phyloP scores from a whole-genome alignment of 2,888 invertebrate genomes.

The Drosophila niveifrons region DNA sequence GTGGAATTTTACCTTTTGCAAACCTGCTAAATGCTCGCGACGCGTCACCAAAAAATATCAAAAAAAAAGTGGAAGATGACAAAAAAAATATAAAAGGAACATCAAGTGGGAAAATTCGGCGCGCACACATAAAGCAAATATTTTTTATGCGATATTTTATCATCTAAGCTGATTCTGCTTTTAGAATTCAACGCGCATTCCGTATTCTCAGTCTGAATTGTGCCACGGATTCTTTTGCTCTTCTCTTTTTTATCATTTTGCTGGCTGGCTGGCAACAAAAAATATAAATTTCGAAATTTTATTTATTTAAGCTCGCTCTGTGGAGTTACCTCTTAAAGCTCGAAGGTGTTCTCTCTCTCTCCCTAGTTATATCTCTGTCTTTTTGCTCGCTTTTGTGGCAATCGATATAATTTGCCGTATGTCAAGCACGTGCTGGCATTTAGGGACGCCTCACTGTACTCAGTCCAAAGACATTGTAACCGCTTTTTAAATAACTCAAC shows the following conservation, averaged over 20 bases:
- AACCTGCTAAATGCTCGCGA: conserved; percentile 60
- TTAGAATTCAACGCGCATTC: conserved; percentile 55
- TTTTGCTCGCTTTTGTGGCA: conserved; percentile 20
- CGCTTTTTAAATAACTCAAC: conserved; percentile 44
- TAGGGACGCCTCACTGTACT: conserved; percentile 32
- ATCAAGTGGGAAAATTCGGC: conserved; percentile 48
- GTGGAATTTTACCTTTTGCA: conserved; percentile 34
- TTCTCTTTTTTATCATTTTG: too few species aligned
- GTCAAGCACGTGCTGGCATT: conserved; percentile 57
- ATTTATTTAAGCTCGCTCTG: conserved; percentile 52
- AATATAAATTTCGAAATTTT: conserved; percentile 46
- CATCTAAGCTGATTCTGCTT: conserved; percentile 40
- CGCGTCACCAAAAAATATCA: conserved; percentile 24
- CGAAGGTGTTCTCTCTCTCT: conserved; percentile 34
- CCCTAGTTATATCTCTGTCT: background rate
- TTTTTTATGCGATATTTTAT: conserved; percentile 66
- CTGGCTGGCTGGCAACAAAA: background rate
- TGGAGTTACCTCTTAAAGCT: conserved; percentile 40
- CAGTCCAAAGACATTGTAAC: conserved; percentile 29
- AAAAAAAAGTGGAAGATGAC: background rate
- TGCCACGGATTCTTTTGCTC: conserved; percentile 27
- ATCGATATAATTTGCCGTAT: conserved; percentile 61
- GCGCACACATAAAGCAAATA: conserved; percentile 58
- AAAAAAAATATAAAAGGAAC: conserved; percentile 16
- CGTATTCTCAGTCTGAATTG: conserved; percentile 26